Conservation (phyloP, 2,113 vertebrate genomes). For the Menidia beryllina region DNA sequence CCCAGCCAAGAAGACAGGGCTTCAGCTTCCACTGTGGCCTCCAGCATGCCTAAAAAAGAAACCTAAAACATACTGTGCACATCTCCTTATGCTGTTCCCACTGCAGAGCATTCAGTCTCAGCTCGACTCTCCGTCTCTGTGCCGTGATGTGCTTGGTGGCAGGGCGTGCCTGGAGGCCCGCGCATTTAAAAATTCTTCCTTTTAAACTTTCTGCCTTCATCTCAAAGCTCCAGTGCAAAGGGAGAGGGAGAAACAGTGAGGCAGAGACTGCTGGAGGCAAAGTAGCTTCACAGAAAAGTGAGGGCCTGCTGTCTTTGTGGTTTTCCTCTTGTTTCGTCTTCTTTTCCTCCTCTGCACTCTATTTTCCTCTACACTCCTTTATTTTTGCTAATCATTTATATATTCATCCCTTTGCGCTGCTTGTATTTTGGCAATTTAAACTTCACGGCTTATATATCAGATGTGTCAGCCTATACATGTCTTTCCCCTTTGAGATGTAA, state of each 20-base stretch:
- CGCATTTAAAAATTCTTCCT: constrained; percentile 48
- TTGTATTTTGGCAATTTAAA: constrained; percentile 16
- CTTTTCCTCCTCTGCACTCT: constrained; percentile 14
- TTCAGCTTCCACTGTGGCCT: constrained; percentile 26
- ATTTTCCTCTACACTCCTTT: not conserved
- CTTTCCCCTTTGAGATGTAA: not conserved
- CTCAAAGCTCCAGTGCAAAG: constrained; percentile 44
- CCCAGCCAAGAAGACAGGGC: constrained; percentile 17
- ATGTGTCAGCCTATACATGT: not conserved
- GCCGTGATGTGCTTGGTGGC: constrained; percentile 47
- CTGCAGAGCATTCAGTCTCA: constrained; percentile 24
- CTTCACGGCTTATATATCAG: not conserved
- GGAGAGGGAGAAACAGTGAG: constrained; percentile 18
- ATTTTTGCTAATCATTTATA: constrained; percentile 1
- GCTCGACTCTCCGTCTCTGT: constrained; percentile 37
- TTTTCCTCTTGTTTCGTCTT: constrained; percentile 35
- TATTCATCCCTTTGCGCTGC: constrained; percentile 12
- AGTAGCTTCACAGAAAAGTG: constrained; percentile 59
- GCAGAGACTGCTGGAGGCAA: constrained; percentile 48
- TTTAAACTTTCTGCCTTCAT: constrained; percentile 56
- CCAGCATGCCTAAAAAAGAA: constrained; percentile 13
- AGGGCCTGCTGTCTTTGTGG: constrained; percentile 53
- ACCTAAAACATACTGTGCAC: constrained; percentile 12
- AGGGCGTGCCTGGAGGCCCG: constrained; percentile 56
- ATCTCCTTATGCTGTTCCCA: constrained; percentile 28